Base-by-base conservation (phyloP, 2,797 vertebrate species). In the Diplodus sargus region DNA sequence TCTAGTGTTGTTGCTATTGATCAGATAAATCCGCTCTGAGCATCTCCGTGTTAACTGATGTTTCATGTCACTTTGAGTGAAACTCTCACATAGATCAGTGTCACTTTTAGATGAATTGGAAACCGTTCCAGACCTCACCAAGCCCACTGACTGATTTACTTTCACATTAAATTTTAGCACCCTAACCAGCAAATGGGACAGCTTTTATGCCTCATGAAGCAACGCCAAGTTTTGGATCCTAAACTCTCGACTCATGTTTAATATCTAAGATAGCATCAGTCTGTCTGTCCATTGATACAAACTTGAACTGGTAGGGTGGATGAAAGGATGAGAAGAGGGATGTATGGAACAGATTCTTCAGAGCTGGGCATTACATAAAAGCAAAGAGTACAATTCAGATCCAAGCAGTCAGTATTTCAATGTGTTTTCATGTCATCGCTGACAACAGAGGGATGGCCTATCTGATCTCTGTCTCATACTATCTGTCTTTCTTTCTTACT, bases 401-500 rank as follows among this genome's bases (percentile, higher is more conserved):
- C 57, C 71, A 69, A 60, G 78, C 79, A 77, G 78, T 89, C 61
- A 15, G 65, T 82, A 88, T 85, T 86, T 65, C 85, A 75, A 72
- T 73, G 61, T 82, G 79, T 89, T 84, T 48, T 85, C 57, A 76
- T 87, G 85, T 89, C 89, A 76, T 85, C 78, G 77, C 73, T 90
- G 84, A 83, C 62, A 76, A 18, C 81, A 85, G 80, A 83, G 42
- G 47, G 81, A 84, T 16, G 68, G 84, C 64, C 82, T 68, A 62
- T 67, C 76, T 88, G 83, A 92, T 94, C 87, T 85, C 77, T 42
- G 60, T 67, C 87, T 77, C 70, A 76, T 67, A 57, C 60, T 68
- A 92, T 93, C 91, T 87, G 73, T 72, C 81, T 76, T 82, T 45
- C n/a, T 4, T 7, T 30, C 68, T 91, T 89, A 94, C 93, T 93